Percentiles rank a stretch among this genome's conserved stretches.
Conservation (phyloP, 2,113 vertebrate genomes). For the Aptenodytes forsteri region DNA sequence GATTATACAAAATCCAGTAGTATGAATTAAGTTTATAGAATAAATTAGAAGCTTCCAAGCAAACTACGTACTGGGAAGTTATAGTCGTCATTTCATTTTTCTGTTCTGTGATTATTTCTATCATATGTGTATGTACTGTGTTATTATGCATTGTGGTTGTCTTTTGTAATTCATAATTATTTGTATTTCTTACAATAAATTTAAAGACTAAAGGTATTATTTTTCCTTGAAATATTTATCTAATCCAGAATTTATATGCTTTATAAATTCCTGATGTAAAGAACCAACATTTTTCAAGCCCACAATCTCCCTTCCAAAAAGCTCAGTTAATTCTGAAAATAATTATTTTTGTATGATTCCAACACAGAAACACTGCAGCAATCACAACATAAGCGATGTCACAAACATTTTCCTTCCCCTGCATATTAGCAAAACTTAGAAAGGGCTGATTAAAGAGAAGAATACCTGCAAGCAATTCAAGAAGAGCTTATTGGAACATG, state of each 20-base stretch:
- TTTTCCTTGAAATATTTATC: conserved; percentile 56
- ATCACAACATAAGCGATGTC: neutral
- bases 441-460: neutral
- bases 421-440: neutral
- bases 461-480: neutral
- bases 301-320: neutral
- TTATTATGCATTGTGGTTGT: conserved; percentile 49
- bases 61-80: neutral
- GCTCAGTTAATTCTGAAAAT: neutral
- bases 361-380: neutral
- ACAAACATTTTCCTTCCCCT: neutral
- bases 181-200: conserved; percentile 67
- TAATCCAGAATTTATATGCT: neutral
- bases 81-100: conserved; percentile 32
- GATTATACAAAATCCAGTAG: conserved; percentile 11
- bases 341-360: neutral
- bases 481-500: neutral
- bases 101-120: conserved; percentile 51
- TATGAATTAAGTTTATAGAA: conserved; percentile 21
- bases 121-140: conserved; percentile 48
- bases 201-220: conserved; percentile 26
- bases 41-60: conserved; percentile 29
- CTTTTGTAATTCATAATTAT: conserved; percentile 66
- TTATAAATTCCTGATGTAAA: neutral
- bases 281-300: neutral